Conservation (phyloP, 1,140 invertebrate genomes). For the Wiebesia pumilae region DNA sequence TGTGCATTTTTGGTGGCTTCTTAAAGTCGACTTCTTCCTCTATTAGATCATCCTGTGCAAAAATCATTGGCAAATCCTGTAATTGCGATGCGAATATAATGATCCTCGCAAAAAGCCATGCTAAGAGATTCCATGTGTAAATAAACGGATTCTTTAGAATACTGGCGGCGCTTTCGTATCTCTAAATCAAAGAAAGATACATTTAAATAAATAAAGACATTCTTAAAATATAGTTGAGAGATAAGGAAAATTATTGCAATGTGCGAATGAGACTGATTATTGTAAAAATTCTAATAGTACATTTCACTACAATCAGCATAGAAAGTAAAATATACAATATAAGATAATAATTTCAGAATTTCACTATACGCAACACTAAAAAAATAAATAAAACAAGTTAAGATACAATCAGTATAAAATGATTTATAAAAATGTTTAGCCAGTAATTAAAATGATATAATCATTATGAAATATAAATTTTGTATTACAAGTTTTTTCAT, state of each 20-base stretch:
- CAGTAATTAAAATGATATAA: too few relatives aligned
- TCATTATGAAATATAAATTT: too few relatives aligned
- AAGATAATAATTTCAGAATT: too few relatives aligned
- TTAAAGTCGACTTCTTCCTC: constrained; percentile 59
- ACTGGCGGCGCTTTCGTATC: constrained; percentile 58
- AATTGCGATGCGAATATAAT: constrained; percentile 65
- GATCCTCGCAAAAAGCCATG: constrained; percentile 64
- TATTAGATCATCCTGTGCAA: constrained; percentile 63
- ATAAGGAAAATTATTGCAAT: too few relatives aligned
- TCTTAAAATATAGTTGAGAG: background rate
- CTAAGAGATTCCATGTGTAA: constrained; percentile 61
- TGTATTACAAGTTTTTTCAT: too few relatives aligned
- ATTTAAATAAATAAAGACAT: background rate
- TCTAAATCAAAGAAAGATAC: constrained; percentile 50
- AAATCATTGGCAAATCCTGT: constrained; percentile 61
- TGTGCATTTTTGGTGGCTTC: constrained; percentile 53
- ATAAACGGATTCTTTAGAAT: constrained; percentile 62
- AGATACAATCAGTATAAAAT: too few relatives aligned
- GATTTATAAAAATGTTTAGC: too few relatives aligned
- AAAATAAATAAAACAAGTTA: too few relatives aligned
- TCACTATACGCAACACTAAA: too few relatives aligned
- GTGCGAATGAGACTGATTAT: background rate
- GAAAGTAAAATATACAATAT: too few relatives aligned
- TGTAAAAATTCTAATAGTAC: background rate
- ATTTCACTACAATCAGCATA: background rate